Base-by-base conservation (phyloP, 1,140 invertebrate genomes). In the Drosophila subobscura region DNA sequence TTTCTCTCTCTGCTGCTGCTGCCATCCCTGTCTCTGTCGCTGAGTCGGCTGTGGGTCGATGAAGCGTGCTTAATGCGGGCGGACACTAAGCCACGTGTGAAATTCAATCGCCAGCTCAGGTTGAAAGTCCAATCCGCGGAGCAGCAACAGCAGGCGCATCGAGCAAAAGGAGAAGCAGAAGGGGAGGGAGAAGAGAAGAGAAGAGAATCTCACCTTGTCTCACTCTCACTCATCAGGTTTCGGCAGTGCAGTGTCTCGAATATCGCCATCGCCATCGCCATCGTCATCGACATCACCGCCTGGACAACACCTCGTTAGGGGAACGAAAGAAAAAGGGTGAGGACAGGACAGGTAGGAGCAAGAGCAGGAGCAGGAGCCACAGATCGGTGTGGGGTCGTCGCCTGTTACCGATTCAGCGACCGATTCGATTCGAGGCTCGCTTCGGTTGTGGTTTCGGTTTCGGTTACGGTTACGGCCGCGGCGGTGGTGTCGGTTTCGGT, bases 71-170 rank as follows among this genome's bases (percentile, higher is more conserved):
- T 90, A 90, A 90, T 90, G 81, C 83, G 83, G 88, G 88, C 79
- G 88, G 72, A 90, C 88, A 89, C 80, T 84, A 79, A 84, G 79
- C 88, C 88, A 90, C 81, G 88, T 90, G 81, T 90, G 88, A 90
- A 90, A 90, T 84, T 88, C 74, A 90, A 90, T 90, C 88, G 63
- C 57, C 59, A 57, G 22, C 56, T 51, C 66, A 47, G 59, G 40
- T n/a, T 45, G 22, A 37, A 10, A 42, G 33, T 37, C 25, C 10
- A 53, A 12, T 12, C 10, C 33, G 29, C 29, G 29, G 29, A 8
- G 29, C 3, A 33, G 8, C 8, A 33, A 3, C 8, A 33, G 29
- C 8, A 33, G 29, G 29, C 3, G 29, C 29, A 33, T 7, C 16
- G 29, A 33, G 29, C 8, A 8, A 8, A 8, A 33, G 8, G 3